Evolutionary conservation across 1,140 invertebrate species (phyloP).

Genomic region (Neotoxoptera formosana): DNA sequence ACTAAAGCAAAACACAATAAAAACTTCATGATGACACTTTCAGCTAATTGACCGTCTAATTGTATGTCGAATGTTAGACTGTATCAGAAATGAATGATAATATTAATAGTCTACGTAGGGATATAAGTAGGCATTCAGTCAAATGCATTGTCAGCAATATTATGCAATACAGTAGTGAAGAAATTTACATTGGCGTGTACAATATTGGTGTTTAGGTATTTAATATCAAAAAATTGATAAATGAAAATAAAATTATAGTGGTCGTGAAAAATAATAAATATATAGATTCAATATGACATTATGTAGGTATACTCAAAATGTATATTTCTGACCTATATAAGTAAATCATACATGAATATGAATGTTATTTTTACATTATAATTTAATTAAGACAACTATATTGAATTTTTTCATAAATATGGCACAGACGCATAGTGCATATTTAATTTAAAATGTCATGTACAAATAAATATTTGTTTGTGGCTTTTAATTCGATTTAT

Average conservation of each 20-base stretch:
- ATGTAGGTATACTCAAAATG: background rate
- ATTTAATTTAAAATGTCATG: background rate
- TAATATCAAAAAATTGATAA: background rate
- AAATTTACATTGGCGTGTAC: background rate
- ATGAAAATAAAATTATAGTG: background rate
- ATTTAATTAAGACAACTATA: background rate
- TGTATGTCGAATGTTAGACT: background rate
- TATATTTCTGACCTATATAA: background rate
- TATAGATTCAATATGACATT: background rate
- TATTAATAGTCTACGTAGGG: constrained; percentile 4
- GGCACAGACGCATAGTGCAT: background rate
- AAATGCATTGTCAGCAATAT: constrained; percentile 29
- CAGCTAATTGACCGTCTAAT: background rate
- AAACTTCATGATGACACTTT: constrained; percentile 37
- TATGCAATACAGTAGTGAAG: constrained; percentile 23
- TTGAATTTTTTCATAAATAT: background rate
- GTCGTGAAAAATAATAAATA: background rate
- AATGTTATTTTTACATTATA: background rate
- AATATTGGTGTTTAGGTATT: constrained; percentile 25
- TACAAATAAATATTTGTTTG: background rate
- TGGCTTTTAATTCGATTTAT: background rate
- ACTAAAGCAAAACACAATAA: constrained; percentile 31
- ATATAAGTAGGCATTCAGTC: constrained; percentile 35
- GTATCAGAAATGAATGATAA: background rate
- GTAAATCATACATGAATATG: background rate